Evolutionary conservation across 1,140 invertebrate species (phyloP).

Genomic region (Papilio machaon): DNA sequence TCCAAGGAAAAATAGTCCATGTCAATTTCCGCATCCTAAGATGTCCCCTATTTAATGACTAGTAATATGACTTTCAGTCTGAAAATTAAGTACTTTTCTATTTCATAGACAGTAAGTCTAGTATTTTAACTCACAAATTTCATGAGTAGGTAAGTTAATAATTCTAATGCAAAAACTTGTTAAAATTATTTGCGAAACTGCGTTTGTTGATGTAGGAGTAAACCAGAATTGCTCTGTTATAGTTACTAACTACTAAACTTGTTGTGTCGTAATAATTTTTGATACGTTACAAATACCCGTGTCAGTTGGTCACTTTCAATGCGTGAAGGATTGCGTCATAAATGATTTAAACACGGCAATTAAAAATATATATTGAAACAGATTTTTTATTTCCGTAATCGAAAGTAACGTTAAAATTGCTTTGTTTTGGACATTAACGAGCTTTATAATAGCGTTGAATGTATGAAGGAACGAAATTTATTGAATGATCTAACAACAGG

Average conservation of each 20-base stretch:
- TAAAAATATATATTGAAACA: slow-evolving; percentile 22
- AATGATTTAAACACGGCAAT: slow-evolving; percentile 2
- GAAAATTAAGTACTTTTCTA: not conserved
- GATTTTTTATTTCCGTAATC: slow-evolving; percentile 2
- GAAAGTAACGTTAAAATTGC: slow-evolving; percentile 28
- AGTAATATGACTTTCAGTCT: not conserved
- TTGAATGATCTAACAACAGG: slow-evolving; percentile 30
- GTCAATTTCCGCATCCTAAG: too few species aligned
- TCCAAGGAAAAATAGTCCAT: too few species aligned
- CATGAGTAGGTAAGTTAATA: not conserved
- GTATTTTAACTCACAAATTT: not conserved
- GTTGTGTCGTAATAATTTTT: slow-evolving; percentile 33
- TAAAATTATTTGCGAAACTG: not conserved
- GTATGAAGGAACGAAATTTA: slow-evolving; percentile 29
- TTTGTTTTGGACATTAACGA: slow-evolving; percentile 35
- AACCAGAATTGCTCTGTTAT: slow-evolving; percentile 29
- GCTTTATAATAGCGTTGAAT: slow-evolving; percentile 15
- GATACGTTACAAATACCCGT: slow-evolving; percentile 36
- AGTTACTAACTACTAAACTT: not conserved
- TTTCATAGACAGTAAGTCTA: too few species aligned
- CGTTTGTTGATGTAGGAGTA: not conserved
- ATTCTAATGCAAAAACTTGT: not conserved
- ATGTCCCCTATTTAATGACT: too few species aligned
- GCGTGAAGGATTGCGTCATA: slow-evolving; percentile 21
- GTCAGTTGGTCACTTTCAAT: slow-evolving; percentile 35